Base-by-base conservation (phyloP, 2,113 vertebrate species). In the Hyaena hyaena region DNA sequence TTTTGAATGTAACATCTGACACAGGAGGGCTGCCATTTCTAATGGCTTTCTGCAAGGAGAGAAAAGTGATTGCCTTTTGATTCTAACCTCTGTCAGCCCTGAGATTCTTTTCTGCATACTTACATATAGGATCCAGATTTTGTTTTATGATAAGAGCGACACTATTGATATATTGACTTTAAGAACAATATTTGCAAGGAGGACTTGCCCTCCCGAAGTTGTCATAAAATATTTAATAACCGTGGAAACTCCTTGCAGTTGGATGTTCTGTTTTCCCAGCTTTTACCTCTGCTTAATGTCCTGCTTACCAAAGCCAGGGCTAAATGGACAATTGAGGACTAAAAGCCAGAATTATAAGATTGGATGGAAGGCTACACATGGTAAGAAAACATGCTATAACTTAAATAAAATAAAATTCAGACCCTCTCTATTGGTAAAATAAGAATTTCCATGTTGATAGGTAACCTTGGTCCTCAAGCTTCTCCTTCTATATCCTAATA, bases 151-250 rank as follows among this genome's bases (percentile, higher is more conserved):
- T 69, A 50, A 82, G 31, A 86, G 26, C 24, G 39, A 35, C 3
- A 12, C 55, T 61, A 43, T 35, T 65, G 33, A 11, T 66, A 43
- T 10, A 73, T 83, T 81, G 66, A 17, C 50, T 89, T 85, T 77
- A 95, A 48, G 61, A 90, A 48, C 21, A 90, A 33, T 4, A 81
- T 63, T 74, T 45, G 1, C 15, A 55, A 39, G 28, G 58, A 81
- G 19, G 31, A 10, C 15, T 81, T 16, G 7, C 2, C 5, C 9
- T 76, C 45, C 26, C 33, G 10, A 93, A 50, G 12, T 9, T 66
- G 24, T 50, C 39, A n/a, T 83, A 39, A 91, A 84, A 50, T n/a
- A 90, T 19, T 88, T 82, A 93, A 73, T 77, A 48, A 95, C 86
- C 90, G 19, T 53, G 33, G n/a, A 77, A 95, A 53, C 16, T 0